These are phyloP conservation scores for Mirounga angustirostris DNA, from an alignment of 2,113 vertebrate genomes.

Conservation along the genomic window DNA sequence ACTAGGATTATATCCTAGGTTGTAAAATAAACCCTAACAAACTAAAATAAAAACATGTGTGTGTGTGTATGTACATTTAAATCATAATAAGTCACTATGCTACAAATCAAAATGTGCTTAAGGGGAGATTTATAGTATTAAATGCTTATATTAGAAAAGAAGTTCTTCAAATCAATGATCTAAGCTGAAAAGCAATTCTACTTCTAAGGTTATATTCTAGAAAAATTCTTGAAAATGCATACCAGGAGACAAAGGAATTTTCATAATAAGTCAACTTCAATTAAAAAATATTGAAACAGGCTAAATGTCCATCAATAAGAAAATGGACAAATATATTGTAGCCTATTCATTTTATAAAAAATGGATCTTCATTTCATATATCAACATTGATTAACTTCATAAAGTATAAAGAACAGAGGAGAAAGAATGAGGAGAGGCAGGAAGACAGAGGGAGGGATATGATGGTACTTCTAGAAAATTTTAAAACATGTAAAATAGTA, in stretches of 20 bases:
- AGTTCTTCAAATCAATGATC: not conserved
- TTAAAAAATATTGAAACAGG: not conserved
- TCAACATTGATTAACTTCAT: not conserved
- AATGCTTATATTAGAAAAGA: not conserved
- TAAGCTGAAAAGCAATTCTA: not conserved
- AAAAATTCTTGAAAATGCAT: not conserved
- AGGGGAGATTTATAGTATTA: not conserved
- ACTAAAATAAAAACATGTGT: not conserved
- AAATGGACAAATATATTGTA: not conserved
- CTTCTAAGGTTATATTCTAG: not conserved
- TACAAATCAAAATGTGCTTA: not conserved
- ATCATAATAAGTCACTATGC: not conserved
- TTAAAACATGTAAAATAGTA: not conserved
- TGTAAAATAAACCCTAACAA: slow-evolving; percentile 4
- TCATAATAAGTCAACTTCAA: not conserved
- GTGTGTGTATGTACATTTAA: not conserved
- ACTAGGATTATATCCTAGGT: not conserved
- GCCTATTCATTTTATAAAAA: not conserved
- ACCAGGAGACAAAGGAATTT: not conserved
- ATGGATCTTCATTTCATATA: not conserved
- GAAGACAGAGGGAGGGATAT: not conserved
- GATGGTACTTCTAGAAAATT: not conserved
- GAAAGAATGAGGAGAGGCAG: not conserved
- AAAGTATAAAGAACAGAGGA: not conserved
- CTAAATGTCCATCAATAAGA: not conserved